phyloP scores from a whole-genome alignment of 2,888 invertebrate genomes.

The Hypselothyrea guttata region DNA sequence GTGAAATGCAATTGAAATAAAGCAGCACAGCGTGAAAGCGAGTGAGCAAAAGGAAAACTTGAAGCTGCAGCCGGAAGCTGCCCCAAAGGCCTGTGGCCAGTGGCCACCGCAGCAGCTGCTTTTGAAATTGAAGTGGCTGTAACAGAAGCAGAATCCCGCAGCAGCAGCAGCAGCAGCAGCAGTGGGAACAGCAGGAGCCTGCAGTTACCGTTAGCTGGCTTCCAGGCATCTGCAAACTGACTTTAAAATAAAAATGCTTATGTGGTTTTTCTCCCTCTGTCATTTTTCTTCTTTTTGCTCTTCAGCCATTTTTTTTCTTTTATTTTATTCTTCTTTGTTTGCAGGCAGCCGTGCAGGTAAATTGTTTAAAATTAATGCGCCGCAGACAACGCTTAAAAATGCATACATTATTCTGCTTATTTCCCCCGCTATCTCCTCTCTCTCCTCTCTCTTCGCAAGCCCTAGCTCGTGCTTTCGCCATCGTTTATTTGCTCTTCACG shows the following conservation, averaged over 20 bases:
- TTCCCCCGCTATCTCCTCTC: not conserved
- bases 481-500: constrained; percentile 60
- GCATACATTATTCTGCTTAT: constrained; percentile 46
- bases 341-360: constrained; percentile 57
- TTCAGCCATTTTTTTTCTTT: constrained; percentile 1
- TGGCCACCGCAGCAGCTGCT: constrained; percentile 52
- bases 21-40: constrained; percentile 37
- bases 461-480: no score
- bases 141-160: constrained; percentile 24
- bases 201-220: constrained; percentile 22
- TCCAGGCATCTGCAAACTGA: constrained; percentile 37
- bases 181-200: constrained; percentile 26
- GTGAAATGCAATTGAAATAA: constrained; percentile 48
- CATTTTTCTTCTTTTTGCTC: not conserved
- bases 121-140: constrained; percentile 71
- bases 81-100: constrained; percentile 15
- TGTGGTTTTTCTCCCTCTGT: constrained; percentile 34
- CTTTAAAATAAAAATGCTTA: constrained; percentile 65
- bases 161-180: constrained; percentile 24
- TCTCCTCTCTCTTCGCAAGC: no score
- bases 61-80: constrained; percentile 17
- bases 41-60: constrained; percentile 50
- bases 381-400: constrained; percentile 66
- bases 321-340: constrained; percentile 1
- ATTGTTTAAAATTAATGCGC: constrained; percentile 72